Evolutionary conservation across 2,113 vertebrate genomes (phyloP), one percentile per base, ranked within the genome.

Genomic region (Sander lucioperca): DNA sequence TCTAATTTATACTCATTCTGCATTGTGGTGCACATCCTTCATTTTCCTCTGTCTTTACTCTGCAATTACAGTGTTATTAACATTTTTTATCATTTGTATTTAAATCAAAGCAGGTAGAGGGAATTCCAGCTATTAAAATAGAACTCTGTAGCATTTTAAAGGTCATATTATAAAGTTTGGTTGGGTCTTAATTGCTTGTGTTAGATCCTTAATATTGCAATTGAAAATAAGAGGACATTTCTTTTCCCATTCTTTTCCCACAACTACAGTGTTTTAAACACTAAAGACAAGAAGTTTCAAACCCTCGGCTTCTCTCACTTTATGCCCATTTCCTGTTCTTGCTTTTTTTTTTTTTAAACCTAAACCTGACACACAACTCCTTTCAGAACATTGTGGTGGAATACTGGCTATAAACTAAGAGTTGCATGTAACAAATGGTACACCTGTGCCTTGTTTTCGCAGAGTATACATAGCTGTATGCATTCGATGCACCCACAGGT

Each of bases 311-410:
- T n/a, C n/a, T n/a, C n/a, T n/a, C n/a, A n/a, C n/a, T n/a, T n/a
- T n/a, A n/a, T n/a, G n/a, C n/a, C n/a, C n/a, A n/a, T n/a, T n/a
- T n/a, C n/a, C n/a, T n/a, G n/a, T n/a, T n/a, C n/a, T n/a, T n/a
- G n/a, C n/a, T n/a, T n/a, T n/a, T n/a, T n/a, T n/a, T n/a, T n/a
- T n/a, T n/a, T n/a, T n/a, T n/a, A n/a, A n/a, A n/a, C n/a, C n/a
- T 13, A 16, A 54, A 45, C 19, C n/a, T 16, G 11, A 58, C 25
- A 53, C 27, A 21, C 51, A 39, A n/a, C 19, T 71, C 48, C 30
- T 64, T 50, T 72, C 45, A 58, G 10, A 63, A 62, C 54, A 53
- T 56, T 66, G 33, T 51, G 62, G n/a, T 57, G 69, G 68, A 58
- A 73, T 27, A 59, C 25, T 62, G 47, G 30, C 4, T 66, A 10